Evolutionary conservation across 2,797 vertebrate species (phyloP), one percentile per base, ranked within the genome.

Genomic region (Xiphophorus birchmanni): DNA sequence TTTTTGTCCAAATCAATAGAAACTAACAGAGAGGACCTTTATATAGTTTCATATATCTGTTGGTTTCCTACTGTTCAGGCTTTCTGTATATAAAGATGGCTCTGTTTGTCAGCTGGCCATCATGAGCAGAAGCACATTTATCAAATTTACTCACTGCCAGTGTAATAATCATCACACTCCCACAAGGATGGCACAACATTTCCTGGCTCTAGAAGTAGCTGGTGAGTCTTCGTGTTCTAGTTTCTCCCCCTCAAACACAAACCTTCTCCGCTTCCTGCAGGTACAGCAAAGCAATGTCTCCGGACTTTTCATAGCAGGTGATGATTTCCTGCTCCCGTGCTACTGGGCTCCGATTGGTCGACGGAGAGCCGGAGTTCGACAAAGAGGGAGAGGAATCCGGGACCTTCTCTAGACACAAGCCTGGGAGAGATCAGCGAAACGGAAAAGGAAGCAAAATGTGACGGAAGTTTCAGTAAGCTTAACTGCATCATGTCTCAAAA

Each of bases 181-280:
- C 77, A 85, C 81, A 4, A 77, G 42, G 63, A 83, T 15, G 63
- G 74, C 5, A 73, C 56, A 63, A 75, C 67, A 74, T 58, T 79
- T 81, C 79, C 73, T 63, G 75, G 76, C 5, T 29, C 79, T 67
- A 48, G 75, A 21, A 40, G 81, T 74, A 77, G 79, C 54, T 82
- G 47, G 5, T 47, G 69, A 85, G 29, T 9, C 5, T 26, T 73
- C 13, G 6, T 29, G 77, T 79, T 58, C 29, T 12, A 10, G 26
- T 52, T 75, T 76, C 56, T 76, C 42, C 75, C 47, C 11, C 11
- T 74, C 11, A 7, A 32, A 75, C 52, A 67, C 78, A 58, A 89
- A 99, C 99, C 97, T 97, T 98, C 91, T 99, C 99, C 78, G 97
- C 97, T 92, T 99, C 98, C 92, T 99, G 99, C 84, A 99, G 97